These are phyloP conservation scores for Cyphomyrus plagiostoma DNA, from an alignment of 2,113 vertebrate species.

Conservation along the genomic window DNA sequence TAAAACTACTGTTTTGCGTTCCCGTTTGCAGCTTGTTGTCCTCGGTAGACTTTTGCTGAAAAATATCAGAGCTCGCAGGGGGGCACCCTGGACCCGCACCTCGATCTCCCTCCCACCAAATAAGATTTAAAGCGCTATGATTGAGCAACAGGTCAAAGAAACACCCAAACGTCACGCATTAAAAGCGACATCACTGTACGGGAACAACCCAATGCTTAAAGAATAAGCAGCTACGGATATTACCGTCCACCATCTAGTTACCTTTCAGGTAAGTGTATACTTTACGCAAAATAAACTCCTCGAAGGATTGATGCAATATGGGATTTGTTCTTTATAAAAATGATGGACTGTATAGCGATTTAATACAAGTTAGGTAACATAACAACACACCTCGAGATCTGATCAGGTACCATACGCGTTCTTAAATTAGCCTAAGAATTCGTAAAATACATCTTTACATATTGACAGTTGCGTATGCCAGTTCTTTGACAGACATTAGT, in stretches of 20 bases:
- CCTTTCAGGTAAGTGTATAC: slow-evolving; percentile 1
- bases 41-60: slow-evolving; percentile 20
- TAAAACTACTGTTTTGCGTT: background rate
- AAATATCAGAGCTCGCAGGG: slow-evolving; percentile 35
- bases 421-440: background rate
- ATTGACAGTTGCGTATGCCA: background rate
- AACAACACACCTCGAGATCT: background rate
- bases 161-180: slow-evolving; percentile 26
- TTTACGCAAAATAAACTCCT: background rate
- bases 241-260: background rate
- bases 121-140: slow-evolving; percentile 27
- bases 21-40: slow-evolving; percentile 5
- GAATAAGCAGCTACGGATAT: background rate
- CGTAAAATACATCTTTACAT: background rate
- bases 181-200: background rate
- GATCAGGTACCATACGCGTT: background rate
- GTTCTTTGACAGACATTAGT: background rate
- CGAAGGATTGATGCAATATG: background rate
- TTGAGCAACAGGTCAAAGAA: slow-evolving; percentile 21
- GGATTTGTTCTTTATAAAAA: background rate
- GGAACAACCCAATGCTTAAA: background rate
- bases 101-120: slow-evolving; percentile 15
- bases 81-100: slow-evolving; percentile 22
- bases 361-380: background rate
- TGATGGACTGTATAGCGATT: background rate